Base-by-base conservation (phyloP, 2,888 invertebrate genomes). In the Zhengitettix transpicula region DNA sequence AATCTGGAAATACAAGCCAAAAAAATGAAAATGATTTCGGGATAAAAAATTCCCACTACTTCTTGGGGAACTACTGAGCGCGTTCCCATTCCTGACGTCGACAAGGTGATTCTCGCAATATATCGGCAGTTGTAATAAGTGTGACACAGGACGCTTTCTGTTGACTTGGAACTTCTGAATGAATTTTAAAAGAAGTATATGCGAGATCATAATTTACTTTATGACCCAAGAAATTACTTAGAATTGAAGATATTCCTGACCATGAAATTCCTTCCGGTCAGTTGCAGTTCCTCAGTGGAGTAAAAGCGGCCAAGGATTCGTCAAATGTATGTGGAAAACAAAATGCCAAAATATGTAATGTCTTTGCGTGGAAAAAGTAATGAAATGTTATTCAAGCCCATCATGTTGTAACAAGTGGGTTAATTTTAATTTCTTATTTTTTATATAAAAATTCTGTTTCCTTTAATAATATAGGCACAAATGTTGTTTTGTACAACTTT, bases 101-200 rank as follows among this genome's bases (percentile, higher is more conserved):
- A 52, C 40, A 58, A 15, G 16, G 52, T 7, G 14, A 52, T n/a
- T n/a, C n/a, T n/a, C n/a, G 41, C 16, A 60, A 60, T 41, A 51
- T 60, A 7, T 14, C 58, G 15, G 58, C 61, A 41, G 56, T 58
- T 8, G 58, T 61, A 12, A 58, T 58, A 42, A 51, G 42, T 15
- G 56, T 58, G 1, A 61, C 61, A 42, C 52, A 58, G 10, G 56
- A 58, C 52, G 58, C 58, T 28, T 58, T 56, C 8, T 58, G 55
- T 17, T 28, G 55, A 42, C 56, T 61, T 12, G 61, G 58, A 15
- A 61, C 40, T 42, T 40, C 55, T n/a, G n/a, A n/a, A n/a, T n/a
- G n/a, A n/a, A n/a, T n/a, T n/a, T n/a, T n/a, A n/a, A n/a, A n/a
- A n/a, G 10, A 51, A 52, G n/a, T 52, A 52, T 15, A 52, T 52